Percentiles rank a stretch among this genome's conserved stretches.
These are phyloP conservation scores for Teleogryllus occipitalis DNA, from an alignment of 1,140 invertebrate species.

Conservation along the genomic window DNA sequence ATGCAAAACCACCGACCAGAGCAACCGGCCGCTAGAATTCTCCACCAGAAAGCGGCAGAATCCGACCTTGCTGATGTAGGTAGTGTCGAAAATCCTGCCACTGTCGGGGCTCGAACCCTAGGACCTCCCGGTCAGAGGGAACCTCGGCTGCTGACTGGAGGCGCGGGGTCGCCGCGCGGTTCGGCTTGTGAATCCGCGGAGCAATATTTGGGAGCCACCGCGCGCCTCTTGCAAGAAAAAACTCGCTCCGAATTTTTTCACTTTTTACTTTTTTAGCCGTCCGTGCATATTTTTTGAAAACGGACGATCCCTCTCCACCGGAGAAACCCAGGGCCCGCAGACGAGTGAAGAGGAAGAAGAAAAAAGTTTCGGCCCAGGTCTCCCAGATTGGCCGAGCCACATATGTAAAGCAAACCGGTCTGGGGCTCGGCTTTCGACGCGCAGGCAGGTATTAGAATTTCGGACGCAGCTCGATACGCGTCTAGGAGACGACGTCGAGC, in stretches of 20 bases:
- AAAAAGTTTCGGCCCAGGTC: neutral
- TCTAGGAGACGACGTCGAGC: neutral
- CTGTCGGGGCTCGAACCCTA: no score
- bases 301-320: neutral
- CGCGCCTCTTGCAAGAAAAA: neutral
- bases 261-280: neutral
- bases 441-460: neutral
- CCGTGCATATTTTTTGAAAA: slow-evolving; percentile 1
- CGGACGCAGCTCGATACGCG: neutral
- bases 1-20: no score
- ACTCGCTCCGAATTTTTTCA: neutral
- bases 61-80: no score
- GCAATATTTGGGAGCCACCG: neutral
- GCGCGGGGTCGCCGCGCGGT: no score
- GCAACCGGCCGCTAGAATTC: no score
- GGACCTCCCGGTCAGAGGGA: no score
- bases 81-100: no score
- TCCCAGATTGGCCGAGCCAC: neutral
- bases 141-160: no score
- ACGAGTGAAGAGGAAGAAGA: neutral
- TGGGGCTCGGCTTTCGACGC: neutral
- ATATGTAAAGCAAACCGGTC: neutral
- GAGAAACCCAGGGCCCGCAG: neutral
- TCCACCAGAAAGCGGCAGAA: no score
- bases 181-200: neutral